These are phyloP conservation scores for Formicarius rufipectus DNA, from an alignment of 2,113 vertebrate genomes.

Conservation along the genomic window DNA sequence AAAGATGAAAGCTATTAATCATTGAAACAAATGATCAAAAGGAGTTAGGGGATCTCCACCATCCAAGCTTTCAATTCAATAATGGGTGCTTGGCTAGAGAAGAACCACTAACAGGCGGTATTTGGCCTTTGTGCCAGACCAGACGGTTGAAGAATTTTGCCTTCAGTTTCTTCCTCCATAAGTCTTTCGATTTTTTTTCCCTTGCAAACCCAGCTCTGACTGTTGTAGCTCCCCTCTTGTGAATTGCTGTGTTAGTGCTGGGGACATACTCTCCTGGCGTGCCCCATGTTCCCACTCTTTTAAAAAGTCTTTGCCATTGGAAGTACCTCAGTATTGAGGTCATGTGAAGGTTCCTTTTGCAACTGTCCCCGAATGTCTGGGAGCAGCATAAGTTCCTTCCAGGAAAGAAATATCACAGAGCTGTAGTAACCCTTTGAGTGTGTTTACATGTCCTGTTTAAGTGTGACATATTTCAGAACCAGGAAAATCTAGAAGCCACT, in stretches of 20 bases:
- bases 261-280: not conserved
- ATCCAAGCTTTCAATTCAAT: not conserved
- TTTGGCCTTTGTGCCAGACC: not conserved
- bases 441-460: not conserved
- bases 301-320: not conserved
- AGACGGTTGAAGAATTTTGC: not conserved
- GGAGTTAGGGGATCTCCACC: not conserved
- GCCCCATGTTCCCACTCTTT: not conserved
- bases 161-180: not conserved
- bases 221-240: accelerated
- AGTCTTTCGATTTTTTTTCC: not conserved
- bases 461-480: not conserved
- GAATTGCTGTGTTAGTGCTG: not conserved
- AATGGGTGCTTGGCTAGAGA: not conserved
- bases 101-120: not conserved
- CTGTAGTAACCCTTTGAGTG: not conserved
- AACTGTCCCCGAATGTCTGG: not conserved
- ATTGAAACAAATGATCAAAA: not conserved
- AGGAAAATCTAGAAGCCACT: not conserved
- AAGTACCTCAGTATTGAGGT: not conserved
- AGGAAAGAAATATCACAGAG: not conserved
- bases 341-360: not conserved
- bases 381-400: not conserved
- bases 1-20: slow-evolving; percentile 14
- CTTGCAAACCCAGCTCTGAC: not conserved